Percentiles rank a stretch among this genome's conserved stretches.
These are phyloP conservation scores for Macaria liturata DNA, from an alignment of 2,888 invertebrate species.

Conservation along the genomic window DNA sequence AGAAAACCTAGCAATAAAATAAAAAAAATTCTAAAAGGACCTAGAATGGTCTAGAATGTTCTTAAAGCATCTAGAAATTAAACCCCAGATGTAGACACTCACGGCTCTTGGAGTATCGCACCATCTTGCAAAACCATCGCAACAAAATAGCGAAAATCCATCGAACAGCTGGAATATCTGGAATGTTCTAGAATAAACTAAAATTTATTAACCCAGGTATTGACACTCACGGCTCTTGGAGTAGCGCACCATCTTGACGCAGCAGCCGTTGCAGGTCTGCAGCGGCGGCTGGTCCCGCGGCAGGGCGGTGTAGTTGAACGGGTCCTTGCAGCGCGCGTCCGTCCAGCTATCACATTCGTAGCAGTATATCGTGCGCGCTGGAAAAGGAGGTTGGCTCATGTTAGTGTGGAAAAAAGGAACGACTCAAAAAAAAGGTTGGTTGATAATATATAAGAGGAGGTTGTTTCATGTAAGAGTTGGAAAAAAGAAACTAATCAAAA, in stretches of 20 bases:
- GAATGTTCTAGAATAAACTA: too few relatives aligned
- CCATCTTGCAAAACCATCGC: constrained; percentile 98
- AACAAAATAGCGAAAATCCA: constrained; percentile 77
- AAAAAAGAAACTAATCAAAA: too few relatives aligned
- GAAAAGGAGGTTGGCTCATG: constrained; percentile 38
- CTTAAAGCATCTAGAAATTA: too few relatives aligned
- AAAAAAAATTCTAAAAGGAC: too few relatives aligned
- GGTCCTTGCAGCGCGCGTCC: constrained; percentile 94
- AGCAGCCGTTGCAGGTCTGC: constrained; percentile 95
- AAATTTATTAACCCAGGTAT: neutral
- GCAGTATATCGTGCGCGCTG: constrained; percentile 95
- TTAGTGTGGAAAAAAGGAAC: neutral
- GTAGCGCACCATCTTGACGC: constrained; percentile 97
- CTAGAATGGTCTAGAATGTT: neutral
- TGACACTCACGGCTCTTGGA: constrained; percentile 92
- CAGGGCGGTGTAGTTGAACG: constrained; percentile 95
- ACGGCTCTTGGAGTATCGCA: constrained; percentile 95
- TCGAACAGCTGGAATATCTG: too few relatives aligned
- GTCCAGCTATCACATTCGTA: constrained; percentile 98
- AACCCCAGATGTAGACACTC: too few relatives aligned
- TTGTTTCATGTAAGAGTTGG: too few relatives aligned
- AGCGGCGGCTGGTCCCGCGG: constrained; percentile 94
- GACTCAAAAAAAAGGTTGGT: too few relatives aligned
- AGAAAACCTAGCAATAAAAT: too few relatives aligned
- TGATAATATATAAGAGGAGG: too few relatives aligned